These are phyloP conservation scores for Psix sp. DNA, from an alignment of 1,140 invertebrate species.

Conservation along the genomic window DNA sequence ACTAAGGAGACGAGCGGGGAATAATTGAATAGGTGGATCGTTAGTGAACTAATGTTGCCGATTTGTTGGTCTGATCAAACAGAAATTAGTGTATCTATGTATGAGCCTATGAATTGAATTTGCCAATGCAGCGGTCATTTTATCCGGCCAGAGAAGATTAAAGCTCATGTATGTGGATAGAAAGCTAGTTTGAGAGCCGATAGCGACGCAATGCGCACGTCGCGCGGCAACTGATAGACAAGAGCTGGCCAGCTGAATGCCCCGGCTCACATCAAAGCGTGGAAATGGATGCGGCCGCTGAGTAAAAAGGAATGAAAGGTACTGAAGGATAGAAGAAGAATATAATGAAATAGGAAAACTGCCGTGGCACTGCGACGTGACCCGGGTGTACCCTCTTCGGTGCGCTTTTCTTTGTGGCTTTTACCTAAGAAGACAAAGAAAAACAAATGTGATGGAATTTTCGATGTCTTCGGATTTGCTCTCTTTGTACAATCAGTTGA, in stretches of 20 bases:
- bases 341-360: conserved; percentile 60
- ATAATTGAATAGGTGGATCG: too few species aligned
- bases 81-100: conserved; percentile 40
- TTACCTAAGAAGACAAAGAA: conserved; percentile 28
- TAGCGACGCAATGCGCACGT: conserved; percentile 24
- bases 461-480: conserved; percentile 21
- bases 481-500: conserved; percentile 28
- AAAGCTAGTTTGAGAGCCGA: conserved; percentile 53
- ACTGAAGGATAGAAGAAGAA: conserved; percentile 48
- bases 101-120: conserved; percentile 58
- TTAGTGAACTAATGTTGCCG: too few species aligned
- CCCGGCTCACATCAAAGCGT: conserved; percentile 66
- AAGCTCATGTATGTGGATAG: conserved; percentile 62
- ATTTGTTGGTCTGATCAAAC: too few species aligned
- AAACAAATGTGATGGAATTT: conserved; percentile 39
- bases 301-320: conserved; percentile 58
- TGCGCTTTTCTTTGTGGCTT: conserved; percentile 28
- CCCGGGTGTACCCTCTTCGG: conserved; percentile 19
- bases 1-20: neutral
- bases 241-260: conserved; percentile 55
- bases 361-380: conserved; percentile 19
- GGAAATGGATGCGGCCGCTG: conserved; percentile 44
- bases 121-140: conserved; percentile 46
- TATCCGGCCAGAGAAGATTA: conserved; percentile 56
- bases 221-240: conserved; percentile 40